A percentile compares a stretch with the other conserved stretches of the same genome.
phyloP scores from a whole-genome alignment of 2,888 invertebrate genomes.

The Trachelus stipa region DNA sequence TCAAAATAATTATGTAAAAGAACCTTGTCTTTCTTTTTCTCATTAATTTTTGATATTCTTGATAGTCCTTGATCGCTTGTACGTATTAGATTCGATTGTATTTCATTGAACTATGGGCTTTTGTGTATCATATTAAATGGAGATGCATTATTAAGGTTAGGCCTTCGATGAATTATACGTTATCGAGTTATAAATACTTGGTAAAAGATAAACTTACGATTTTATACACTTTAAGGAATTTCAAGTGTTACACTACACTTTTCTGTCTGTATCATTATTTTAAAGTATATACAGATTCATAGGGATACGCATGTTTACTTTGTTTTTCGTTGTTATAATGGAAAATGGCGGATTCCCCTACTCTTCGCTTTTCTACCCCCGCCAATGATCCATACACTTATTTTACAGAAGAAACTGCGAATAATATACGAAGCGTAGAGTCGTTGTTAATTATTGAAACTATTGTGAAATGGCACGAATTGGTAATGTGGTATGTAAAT shows the following conservation, averaged over 20 bases:
- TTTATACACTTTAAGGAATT: background rate
- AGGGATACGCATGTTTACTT: background rate
- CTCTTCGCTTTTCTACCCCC: background rate
- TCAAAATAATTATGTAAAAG: background rate
- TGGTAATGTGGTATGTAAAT: slow-evolving; percentile 45
- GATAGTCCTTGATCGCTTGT: background rate
- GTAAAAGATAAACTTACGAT: background rate
- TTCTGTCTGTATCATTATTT: background rate
- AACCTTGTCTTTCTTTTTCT: background rate
- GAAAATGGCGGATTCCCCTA: background rate
- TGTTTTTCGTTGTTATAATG: background rate
- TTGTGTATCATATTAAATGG: background rate
- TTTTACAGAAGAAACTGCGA: background rate
- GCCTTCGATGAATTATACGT: background rate
- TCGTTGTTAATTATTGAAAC: background rate
- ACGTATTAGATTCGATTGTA: background rate
- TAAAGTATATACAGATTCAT: background rate
- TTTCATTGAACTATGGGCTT: background rate
- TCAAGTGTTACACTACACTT: background rate
- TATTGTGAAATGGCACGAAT: slow-evolving; percentile 44
- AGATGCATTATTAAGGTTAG: background rate
- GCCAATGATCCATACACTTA: background rate
- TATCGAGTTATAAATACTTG: background rate
- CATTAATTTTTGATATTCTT: background rate
- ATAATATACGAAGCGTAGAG: background rate